phyloP scores from a whole-genome alignment of 53 echinoderm and acorn worm species.

The Zoroaster sp. region DNA sequence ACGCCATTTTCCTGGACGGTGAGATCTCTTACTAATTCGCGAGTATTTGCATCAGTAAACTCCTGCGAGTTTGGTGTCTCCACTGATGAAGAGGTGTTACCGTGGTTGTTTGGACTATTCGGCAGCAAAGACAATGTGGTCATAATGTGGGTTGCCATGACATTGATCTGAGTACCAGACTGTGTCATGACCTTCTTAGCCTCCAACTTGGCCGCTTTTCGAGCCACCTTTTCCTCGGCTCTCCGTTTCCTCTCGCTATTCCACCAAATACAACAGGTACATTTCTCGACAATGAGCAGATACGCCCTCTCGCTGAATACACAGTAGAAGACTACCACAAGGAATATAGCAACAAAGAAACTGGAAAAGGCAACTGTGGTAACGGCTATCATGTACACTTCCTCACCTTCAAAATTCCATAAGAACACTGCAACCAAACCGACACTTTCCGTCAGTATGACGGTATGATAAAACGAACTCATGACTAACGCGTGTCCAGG shows the following conservation, averaged over 20 bases:
- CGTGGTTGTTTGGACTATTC: background rate
- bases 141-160: conserved; percentile 23
- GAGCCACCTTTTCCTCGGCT: conserved; percentile 4
- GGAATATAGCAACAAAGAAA: conserved; percentile 9
- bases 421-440: conserved; percentile 11
- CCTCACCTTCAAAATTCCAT: conserved; percentile 22
- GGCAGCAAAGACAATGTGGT: conserved; percentile 17
- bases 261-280: conserved; percentile 25
- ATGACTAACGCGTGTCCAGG: conserved; percentile 1
- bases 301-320: conserved; percentile 20
- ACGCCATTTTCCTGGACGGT: background rate
- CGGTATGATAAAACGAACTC: conserved; percentile 7
- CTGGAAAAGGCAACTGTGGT: conserved; percentile 30
- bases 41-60: background rate
- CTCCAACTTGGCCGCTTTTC: conserved; percentile 29
- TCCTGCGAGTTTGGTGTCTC: background rate
- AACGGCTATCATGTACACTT: conserved; percentile 11
- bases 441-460: conserved; percentile 12
- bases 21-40: background rate
- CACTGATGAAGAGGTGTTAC: background rate
- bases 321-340: conserved; percentile 11
- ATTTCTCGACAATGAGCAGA: background rate
- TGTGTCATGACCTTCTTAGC: conserved; percentile 16
- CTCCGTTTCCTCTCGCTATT: conserved; percentile 1
- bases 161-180: conserved; percentile 24